Conservation (phyloP, 2,797 vertebrate genomes). For the Trachurus trachurus region DNA sequence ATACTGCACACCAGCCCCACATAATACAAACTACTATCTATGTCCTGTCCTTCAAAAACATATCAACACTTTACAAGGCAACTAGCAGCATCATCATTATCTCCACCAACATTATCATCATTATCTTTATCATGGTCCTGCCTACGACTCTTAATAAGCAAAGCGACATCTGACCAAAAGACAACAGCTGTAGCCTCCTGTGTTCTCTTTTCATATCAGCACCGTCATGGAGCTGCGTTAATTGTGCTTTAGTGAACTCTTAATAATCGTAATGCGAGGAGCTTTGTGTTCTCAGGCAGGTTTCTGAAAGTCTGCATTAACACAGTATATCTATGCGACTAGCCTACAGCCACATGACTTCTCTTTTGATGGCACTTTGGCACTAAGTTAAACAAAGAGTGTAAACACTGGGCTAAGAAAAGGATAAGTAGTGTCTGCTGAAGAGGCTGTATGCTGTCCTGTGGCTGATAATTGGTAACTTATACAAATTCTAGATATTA, state of each 20-base stretch:
- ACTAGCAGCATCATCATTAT: conserved; percentile 19
- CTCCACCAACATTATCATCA: background rate
- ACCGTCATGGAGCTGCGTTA: conserved; percentile 8
- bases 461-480: conserved; percentile 6
- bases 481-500: background rate
- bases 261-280: conserved; percentile 1
- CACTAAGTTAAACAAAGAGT: conserved; percentile 41
- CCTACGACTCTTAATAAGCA: conserved; percentile 22
- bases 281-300: conserved; percentile 23
- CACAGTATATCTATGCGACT: conserved; percentile 32
- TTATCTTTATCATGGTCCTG: background rate
- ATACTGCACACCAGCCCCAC: background rate
- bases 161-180: conserved; percentile 23
- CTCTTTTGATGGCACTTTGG: conserved; percentile 61
- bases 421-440: background rate
- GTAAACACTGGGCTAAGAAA: conserved; percentile 56
- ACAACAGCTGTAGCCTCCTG: background rate
- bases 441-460: background rate
- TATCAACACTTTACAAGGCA: background rate
- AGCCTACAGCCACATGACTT: conserved; percentile 38
- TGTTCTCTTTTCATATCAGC: background rate
- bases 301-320: background rate
- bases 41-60: conserved; percentile 15
- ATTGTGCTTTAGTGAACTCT: conserved; percentile 44
- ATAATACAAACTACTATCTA: conserved; percentile 4